Percentiles rank a stretch among this genome's conserved stretches.
Evolutionary conservation across 1,140 invertebrate genomes (phyloP).

Genomic region (Bombus balteatus): DNA sequence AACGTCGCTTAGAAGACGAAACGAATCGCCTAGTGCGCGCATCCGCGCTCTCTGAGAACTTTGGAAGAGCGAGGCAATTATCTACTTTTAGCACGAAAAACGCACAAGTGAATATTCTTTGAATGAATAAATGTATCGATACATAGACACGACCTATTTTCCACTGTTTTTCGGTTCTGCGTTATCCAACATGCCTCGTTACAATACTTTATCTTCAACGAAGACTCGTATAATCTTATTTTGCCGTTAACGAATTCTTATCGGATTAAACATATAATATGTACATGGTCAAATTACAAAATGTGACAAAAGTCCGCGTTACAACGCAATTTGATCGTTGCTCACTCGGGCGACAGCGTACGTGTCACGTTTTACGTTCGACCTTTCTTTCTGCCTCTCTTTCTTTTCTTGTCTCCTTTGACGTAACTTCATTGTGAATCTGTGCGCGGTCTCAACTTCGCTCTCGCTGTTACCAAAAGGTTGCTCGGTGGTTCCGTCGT

Average conservation of each 20-base stretch:
- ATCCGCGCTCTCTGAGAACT: slow-evolving; percentile 4
- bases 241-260: slow-evolving; percentile 34
- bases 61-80: slow-evolving; percentile 47
- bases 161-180: background rate
- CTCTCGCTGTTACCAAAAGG: slow-evolving; percentile 79
- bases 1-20: background rate
- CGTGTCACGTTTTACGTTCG: slow-evolving; percentile 32
- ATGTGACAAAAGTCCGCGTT: slow-evolving; percentile 12
- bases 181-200: background rate
- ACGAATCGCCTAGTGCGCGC: background rate
- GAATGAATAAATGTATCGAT: background rate
- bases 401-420: no score
- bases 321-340: slow-evolving; percentile 29
- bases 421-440: slow-evolving; percentile 76
- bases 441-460: slow-evolving; percentile 78
- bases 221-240: slow-evolving; percentile 10
- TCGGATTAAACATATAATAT: slow-evolving; percentile 48
- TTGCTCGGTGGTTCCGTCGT: slow-evolving; percentile 74
- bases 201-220: no score
- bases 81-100: slow-evolving; percentile 17
- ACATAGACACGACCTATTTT: background rate
- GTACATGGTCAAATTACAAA: slow-evolving; percentile 42
- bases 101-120: background rate
- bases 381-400: background rate
- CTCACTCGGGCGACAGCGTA: background rate